Percentiles rank a stretch among this genome's conserved stretches.
Evolutionary conservation across 2,888 invertebrate genomes (phyloP).

Genomic region (Phyllotreta cruciferae): DNA sequence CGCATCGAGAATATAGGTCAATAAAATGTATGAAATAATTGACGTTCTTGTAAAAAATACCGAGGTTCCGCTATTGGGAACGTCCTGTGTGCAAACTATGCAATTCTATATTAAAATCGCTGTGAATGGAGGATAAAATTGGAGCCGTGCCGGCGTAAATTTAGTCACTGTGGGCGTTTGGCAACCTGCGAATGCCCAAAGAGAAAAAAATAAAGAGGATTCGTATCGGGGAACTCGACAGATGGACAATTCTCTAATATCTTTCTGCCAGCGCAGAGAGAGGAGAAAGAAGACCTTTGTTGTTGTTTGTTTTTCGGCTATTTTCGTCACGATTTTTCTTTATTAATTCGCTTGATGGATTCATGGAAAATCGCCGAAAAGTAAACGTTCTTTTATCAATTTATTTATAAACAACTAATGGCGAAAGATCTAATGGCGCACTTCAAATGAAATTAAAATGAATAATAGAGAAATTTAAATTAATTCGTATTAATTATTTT

Average conservation of each 20-base stretch:
- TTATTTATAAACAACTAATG: too few species aligned
- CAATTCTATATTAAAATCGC: conserved; percentile 49
- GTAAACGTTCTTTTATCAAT: too few species aligned
- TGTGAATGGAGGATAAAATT: conserved; percentile 63
- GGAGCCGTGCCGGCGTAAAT: conserved; percentile 62
- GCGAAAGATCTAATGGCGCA: too few species aligned
- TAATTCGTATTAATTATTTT: too few species aligned
- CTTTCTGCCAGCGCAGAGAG: conserved; percentile 31
- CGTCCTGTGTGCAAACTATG: conserved; percentile 40
- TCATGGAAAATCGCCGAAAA: too few species aligned
- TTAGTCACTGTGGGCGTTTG: conserved; percentile 62
- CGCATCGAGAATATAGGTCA: too few species aligned
- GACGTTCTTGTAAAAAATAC: neutral
- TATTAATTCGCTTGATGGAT: too few species aligned
- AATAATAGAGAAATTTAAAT: too few species aligned
- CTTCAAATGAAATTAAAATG: too few species aligned
- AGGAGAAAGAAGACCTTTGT: conserved; percentile 27
- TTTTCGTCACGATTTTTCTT: neutral
- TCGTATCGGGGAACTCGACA: conserved; percentile 55
- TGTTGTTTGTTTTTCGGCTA: conserved; percentile 35
- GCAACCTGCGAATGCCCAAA: conserved; percentile 59
- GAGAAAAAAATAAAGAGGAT: conserved; percentile 48
- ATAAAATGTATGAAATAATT: neutral
- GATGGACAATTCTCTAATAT: conserved; percentile 57
- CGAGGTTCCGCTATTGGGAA: conserved; percentile 17